Percentiles rank a stretch among this genome's conserved stretches.
These are phyloP conservation scores for Meloidogyne chitwoodi DNA, from an alignment of 1,140 invertebrate genomes.

Conservation along the genomic window DNA sequence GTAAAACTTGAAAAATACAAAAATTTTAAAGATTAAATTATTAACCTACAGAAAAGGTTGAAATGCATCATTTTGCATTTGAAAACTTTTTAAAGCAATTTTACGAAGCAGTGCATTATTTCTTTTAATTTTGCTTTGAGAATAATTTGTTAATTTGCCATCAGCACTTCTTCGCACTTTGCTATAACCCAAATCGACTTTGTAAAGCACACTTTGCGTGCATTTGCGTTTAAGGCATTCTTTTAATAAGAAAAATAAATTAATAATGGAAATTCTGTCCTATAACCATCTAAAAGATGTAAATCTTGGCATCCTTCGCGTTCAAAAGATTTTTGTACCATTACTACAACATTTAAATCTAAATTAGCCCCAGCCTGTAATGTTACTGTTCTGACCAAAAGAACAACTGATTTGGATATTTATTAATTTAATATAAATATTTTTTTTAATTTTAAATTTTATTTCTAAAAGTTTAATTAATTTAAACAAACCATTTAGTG, in stretches of 20 bases:
- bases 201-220: slow-evolving; percentile 6
- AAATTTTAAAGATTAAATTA: neutral
- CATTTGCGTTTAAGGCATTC: slow-evolving; percentile 12
- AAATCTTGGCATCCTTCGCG: neutral
- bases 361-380: slow-evolving; percentile 8
- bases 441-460: too few species aligned
- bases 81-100: neutral
- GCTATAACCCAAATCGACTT: slow-evolving; percentile 19
- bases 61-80: slow-evolving; percentile 15
- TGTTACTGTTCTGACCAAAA: neutral
- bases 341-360: slow-evolving; percentile 13
- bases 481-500: neutral
- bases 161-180: neutral
- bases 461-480: too few species aligned
- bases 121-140: slow-evolving; percentile 6
- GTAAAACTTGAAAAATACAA: neutral
- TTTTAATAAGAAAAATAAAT: neutral
- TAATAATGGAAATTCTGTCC: neutral
- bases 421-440: too few species aligned
- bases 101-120: neutral
- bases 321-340: slow-evolving; percentile 7
- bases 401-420: neutral
- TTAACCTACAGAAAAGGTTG: slow-evolving; percentile 12
- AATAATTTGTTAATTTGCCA: neutral
- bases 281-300: neutral